Evolutionary conservation across 2,888 invertebrate genomes (phyloP), one percentile per base, ranked within the genome.

Genomic region (Helicoverpa assulta): DNA sequence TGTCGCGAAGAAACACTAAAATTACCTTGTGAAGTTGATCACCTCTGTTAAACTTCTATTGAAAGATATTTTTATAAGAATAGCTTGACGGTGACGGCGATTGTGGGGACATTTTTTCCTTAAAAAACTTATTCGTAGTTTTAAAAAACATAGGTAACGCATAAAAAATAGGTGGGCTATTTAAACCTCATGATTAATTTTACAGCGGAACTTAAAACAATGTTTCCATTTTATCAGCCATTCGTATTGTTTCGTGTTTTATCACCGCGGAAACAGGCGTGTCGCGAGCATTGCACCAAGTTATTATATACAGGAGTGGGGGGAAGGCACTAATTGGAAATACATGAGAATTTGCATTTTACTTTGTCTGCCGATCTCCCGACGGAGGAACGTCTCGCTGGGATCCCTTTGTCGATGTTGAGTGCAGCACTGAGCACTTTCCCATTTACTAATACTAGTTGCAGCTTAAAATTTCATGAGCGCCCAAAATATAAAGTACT

Each of bases 281-380:
- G 59, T 54, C 57, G 12, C 60, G 43, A 18, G 61, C 63, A 67
- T 67, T 63, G 71, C 56, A 83, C 80, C 83, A 85, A 86, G 85
- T 87, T 87, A 81, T 82, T 78, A 82, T 71, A 74, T 70, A 85
- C 75, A 83, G 77, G 78, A 82, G 55, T 75, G 55, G 67, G 66
- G 60, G 50, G 33, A 47, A 33, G 86, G 82, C 82, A 84, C 92
- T 95, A 94, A 95, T 95, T 94, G 93, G 92, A 93, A 94, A 94
- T 94, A 93, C 94, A 94, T 92, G 92, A 92, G 90, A 88, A 93
- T 95, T 95, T 93, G 92, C 94, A 94, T 94, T 93, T 93, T 94
- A 92, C 93, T 94, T 93, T 93, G 93, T 93, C 91, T 90, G 61
- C 84, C 86, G 84, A 90, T 91, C 78, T 88, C 92, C 86, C 90